A percentile compares a stretch with the other conserved stretches of the same genome.
Conservation (phyloP, 2,797 vertebrate genomes). For the Vireo griseus region DNA sequence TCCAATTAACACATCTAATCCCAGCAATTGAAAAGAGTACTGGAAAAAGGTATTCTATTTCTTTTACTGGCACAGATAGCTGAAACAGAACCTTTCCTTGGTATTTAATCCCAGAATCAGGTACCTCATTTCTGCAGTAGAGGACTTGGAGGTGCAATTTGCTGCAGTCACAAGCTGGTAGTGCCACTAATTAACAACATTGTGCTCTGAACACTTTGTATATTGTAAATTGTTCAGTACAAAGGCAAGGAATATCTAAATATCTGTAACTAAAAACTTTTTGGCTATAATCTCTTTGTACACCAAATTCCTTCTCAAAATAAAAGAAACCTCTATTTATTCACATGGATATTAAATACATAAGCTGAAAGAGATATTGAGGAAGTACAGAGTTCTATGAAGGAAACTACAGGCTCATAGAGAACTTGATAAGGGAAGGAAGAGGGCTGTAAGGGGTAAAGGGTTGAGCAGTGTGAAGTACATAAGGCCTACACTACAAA, state of each 20-base stretch:
- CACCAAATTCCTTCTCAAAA: background rate
- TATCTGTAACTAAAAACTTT: background rate
- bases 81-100: background rate
- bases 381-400: background rate
- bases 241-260: background rate
- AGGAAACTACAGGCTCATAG: background rate
- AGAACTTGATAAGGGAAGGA: background rate
- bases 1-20: background rate
- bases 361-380: background rate
- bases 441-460: background rate
- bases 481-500: background rate
- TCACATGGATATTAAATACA: background rate
- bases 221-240: background rate
- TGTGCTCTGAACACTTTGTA: background rate
- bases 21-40: background rate
- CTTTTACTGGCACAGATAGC: fast-evolving
- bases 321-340: background rate
- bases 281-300: background rate
- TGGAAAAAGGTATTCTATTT: background rate
- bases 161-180: background rate
- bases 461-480: background rate
- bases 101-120: background rate
- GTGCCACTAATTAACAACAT: background rate
- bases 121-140: background rate
- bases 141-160: background rate